Evolutionary conservation across 2,888 invertebrate species (phyloP).

Genomic region (Cyclophora punctaria): DNA sequence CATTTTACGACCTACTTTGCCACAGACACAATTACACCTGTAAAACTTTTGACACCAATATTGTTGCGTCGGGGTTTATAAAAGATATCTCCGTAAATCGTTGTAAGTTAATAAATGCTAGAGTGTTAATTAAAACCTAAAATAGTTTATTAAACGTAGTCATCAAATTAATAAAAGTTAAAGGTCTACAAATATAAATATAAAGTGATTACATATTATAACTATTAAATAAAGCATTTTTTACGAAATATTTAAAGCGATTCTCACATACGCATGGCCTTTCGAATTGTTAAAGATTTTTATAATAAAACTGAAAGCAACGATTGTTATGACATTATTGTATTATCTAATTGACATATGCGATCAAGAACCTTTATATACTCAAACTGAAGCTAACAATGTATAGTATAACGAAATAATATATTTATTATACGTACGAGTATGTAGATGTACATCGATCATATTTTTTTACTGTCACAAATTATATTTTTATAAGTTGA

Average conservation of each 20-base stretch:
- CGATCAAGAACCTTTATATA: neutral
- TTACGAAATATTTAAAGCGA: constrained; percentile 8
- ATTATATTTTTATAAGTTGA: constrained; percentile 1
- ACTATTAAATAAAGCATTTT: too few species aligned
- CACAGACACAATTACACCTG: too few species aligned
- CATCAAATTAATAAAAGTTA: too few species aligned
- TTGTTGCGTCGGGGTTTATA: too few species aligned
- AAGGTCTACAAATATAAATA: too few species aligned
- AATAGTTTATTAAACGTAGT: too few species aligned
- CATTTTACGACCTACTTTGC: too few species aligned
- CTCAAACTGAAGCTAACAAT: constrained; percentile 3
- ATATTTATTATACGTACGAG: constrained; percentile 13
- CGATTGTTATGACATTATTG: neutral
- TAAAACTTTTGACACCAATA: too few species aligned
- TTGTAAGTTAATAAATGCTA: too few species aligned
- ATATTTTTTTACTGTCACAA: constrained; percentile 21
- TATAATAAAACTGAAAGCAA: constrained; percentile 1
- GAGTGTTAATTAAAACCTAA: too few species aligned
- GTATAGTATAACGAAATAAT: constrained; percentile 11
- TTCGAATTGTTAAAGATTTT: constrained; percentile 5
- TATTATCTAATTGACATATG: neutral
- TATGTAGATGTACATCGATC: constrained; percentile 15
- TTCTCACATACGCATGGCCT: constrained; percentile 11
- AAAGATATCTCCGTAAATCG: too few species aligned
- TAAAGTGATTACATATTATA: too few species aligned